Evolutionary conservation across 2,888 invertebrate genomes (phyloP), one percentile per base, ranked within the genome.

Genomic region (Neoitamus cyanurus): DNA sequence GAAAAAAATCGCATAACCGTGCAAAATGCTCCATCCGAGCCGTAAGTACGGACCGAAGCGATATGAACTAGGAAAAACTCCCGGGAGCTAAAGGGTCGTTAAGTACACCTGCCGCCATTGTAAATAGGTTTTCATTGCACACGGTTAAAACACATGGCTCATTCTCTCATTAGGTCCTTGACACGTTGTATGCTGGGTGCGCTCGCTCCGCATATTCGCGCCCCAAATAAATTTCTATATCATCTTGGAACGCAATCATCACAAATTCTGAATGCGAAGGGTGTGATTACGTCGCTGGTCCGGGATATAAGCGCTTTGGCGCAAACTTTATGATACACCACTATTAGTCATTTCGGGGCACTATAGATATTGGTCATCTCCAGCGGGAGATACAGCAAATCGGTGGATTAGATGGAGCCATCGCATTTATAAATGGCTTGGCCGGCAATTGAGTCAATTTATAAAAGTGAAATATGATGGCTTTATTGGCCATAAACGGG

Each of bases 401-500:
- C 15, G 31, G 72, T 46, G 42, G 31, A 83, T 68, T 69, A 70
- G 75, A 72, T 31, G 42, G 13, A 69, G 80, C 85, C 83, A 84
- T 85, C 82, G 77, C 70, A 70, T 84, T 84, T 77, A 83, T 84
- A 84, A 85, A 84, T 84, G 84, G 73, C 82, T 83, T 25, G 30
- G 80, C 73, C 73, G 83, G 83, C 80, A 83, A 73, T 86, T 86
- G 48, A 78, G 84, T 80, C 84, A 73, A 86, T 86, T 86, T 86
- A 86, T 85, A 86, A 86, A 86, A 85, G 84, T 85, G 82, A 86
- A 86, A 85, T 85, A 85, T 86, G 82, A 82, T 84, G 48, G 85
- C 83, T 85, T 86, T 85, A 86, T 86, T 85, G 86, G 84, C 75
- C 85, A 86, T 86, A 86, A 86, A 86, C 78, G 84, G 83, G 69